Base-by-base conservation (phyloP, 2,113 vertebrate genomes). In the Silurus asotus region DNA sequence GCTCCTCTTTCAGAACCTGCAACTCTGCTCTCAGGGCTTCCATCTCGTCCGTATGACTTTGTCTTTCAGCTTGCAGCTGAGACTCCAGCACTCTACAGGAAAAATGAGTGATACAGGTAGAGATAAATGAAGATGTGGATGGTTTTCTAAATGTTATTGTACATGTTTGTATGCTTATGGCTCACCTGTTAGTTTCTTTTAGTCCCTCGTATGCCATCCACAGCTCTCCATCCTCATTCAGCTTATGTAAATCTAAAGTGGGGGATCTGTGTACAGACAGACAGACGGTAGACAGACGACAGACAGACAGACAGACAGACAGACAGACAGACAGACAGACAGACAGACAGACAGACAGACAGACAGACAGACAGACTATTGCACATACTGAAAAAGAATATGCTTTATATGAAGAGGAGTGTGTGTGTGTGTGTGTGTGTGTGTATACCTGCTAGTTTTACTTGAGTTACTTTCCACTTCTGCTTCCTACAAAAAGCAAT, bases 141-240 rank as follows among this genome's bases (percentile, higher is more conserved):
- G 55, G 84, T 3, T 11, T 23, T 80, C 23, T 55, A 87, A 15
- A 15, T 2, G 67, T 2, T 0, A 61, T 48, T 19, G 11, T 19
- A n/a, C 13, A 59, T 2, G 80, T 13, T 17, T 59, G 3, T 8
- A 55, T 56, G 28, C 45, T 76, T 49, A 86, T 23, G 92, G 87
- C 83, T 95, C 94, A 99, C 97, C 96, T 98, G 93, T 98, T 99
- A 91, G 97, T 95, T 94, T 98, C 96, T 94, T 99, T 99, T 93
- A 99, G 93, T 91, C 98, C 97, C 95, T 97, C 96, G 93, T 99
- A 98, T 92, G 95, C 97, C 94, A 99, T 94, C 97, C 97, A 98
- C 91, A 99, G 95, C 90, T 99, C 98, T 94, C 97, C 97, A 81
- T 99, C 97, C 94, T 99, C 97, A 94, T 98, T 98, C 93, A 99